These are phyloP conservation scores for Lutra lutra DNA, from an alignment of 2,797 vertebrate genomes.

Conservation along the genomic window DNA sequence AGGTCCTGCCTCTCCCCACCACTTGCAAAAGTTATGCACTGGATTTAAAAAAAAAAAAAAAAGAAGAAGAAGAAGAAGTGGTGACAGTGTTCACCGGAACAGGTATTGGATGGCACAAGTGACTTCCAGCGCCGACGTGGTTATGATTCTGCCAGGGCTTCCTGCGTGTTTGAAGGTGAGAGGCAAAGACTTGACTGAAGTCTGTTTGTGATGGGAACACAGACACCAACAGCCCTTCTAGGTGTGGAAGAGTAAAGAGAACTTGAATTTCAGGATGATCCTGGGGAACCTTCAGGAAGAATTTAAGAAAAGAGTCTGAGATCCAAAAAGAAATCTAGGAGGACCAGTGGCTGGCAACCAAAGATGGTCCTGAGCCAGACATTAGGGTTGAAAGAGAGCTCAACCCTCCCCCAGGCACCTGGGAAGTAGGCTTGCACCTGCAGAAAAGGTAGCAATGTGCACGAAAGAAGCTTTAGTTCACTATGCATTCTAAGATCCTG, in stretches of 20 bases:
- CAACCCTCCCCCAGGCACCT: too few species aligned
- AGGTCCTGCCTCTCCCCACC: neutral
- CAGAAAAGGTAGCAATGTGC: neutral
- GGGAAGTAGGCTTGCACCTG: neutral
- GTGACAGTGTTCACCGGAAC: neutral
- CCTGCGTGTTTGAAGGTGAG: neutral
- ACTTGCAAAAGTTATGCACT: neutral
- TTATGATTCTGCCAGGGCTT: neutral
- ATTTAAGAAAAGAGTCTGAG: neutral
- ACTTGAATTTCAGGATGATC: neutral
- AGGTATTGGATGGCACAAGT: neutral
- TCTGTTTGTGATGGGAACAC: neutral
- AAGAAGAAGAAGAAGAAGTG: neutral
- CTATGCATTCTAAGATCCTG: accelerated
- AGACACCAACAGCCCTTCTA: neutral
- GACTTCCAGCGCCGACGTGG: too few species aligned
- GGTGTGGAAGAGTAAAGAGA: neutral
- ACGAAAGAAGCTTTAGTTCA: too few species aligned
- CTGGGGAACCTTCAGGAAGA: neutral
- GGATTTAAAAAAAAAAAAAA: neutral
- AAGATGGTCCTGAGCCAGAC: too few species aligned
- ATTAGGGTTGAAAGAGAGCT: accelerated
- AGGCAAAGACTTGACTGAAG: neutral
- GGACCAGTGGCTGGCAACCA: too few species aligned
- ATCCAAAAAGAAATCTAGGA: neutral